Conservation (phyloP, 35 echinoderm and acorn worm species). For the Acanthaster planci region DNA sequence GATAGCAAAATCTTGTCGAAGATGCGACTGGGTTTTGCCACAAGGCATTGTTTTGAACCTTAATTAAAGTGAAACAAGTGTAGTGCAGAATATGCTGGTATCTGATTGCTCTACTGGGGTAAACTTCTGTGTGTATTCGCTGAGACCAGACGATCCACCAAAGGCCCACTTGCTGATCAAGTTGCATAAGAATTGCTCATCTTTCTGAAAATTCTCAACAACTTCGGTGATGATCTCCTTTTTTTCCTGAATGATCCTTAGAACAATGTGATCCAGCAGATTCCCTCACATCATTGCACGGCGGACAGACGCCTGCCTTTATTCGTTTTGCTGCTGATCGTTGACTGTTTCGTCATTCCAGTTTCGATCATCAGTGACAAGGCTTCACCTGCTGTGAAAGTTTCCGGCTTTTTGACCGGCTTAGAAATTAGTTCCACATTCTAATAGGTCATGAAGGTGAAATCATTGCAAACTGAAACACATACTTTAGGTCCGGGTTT, state of each 20-base stretch:
- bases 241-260: slow-evolving; percentile 34
- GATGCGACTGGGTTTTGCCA: slow-evolving; percentile 36
- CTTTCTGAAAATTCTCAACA: slow-evolving; percentile 2
- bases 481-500: slow-evolving; percentile 32
- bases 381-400: slow-evolving; percentile 32
- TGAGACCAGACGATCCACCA: slow-evolving; percentile 48
- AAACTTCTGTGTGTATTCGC: slow-evolving; percentile 40
- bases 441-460: slow-evolving; percentile 37
- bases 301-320: slow-evolving; percentile 39
- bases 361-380: slow-evolving; percentile 36
- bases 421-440: slow-evolving; percentile 41
- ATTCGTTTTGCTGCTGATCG: slow-evolving; percentile 38
- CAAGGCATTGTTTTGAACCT: slow-evolving; percentile 7
- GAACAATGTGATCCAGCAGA: slow-evolving; percentile 37
- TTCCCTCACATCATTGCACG: slow-evolving; percentile 43
- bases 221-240: slow-evolving; percentile 24
- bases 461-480: slow-evolving; percentile 46
- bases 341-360: slow-evolving; percentile 33
- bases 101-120: slow-evolving; percentile 1
- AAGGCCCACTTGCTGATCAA: slow-evolving; percentile 33
- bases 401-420: slow-evolving; percentile 33
- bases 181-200: neutral
- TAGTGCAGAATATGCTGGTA: slow-evolving; percentile 38
- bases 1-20: slow-evolving; percentile 30
- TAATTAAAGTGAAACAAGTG: slow-evolving; percentile 30